A percentile compares a stretch with the other conserved stretches of the same genome.
Conservation (phyloP, 2,888 invertebrate species). For the Ornithoptera priamus region DNA sequence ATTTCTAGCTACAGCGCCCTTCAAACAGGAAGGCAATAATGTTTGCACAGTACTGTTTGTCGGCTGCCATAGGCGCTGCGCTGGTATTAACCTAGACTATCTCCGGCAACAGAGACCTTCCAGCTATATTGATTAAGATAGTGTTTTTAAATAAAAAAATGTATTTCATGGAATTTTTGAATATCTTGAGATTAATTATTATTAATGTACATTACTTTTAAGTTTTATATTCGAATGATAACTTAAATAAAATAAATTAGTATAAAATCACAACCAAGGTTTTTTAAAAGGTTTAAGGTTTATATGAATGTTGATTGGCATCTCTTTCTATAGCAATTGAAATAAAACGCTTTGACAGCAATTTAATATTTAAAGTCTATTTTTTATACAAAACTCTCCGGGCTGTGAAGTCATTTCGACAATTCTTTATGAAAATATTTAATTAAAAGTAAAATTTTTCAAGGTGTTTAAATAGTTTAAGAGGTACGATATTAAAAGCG, state of each 20-base stretch:
- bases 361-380: not conserved
- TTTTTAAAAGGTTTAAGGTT: not conserved
- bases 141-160: too few species aligned
- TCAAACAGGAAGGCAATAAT: too few species aligned
- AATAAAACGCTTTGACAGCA: not conserved
- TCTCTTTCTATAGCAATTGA: not conserved
- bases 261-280: not conserved
- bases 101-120: too few species aligned
- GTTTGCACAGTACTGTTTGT: too few species aligned
- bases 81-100: too few species aligned
- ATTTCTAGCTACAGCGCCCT: too few species aligned
- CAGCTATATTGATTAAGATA: too few species aligned
- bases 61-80: too few species aligned
- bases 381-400: not conserved
- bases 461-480: not conserved
- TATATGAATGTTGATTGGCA: not conserved
- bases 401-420: not conserved
- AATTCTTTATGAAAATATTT: conserved; percentile 1
- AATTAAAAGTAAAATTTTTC: not conserved
- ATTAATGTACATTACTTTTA: too few species aligned
- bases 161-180: too few species aligned
- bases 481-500: not conserved
- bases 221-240: too few species aligned
- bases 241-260: not conserved
- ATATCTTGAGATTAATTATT: too few species aligned